A percentile compares a stretch with the other conserved stretches of the same genome.
Conservation (phyloP, 2,113 vertebrate genomes). For the Prunella fulvescens region DNA sequence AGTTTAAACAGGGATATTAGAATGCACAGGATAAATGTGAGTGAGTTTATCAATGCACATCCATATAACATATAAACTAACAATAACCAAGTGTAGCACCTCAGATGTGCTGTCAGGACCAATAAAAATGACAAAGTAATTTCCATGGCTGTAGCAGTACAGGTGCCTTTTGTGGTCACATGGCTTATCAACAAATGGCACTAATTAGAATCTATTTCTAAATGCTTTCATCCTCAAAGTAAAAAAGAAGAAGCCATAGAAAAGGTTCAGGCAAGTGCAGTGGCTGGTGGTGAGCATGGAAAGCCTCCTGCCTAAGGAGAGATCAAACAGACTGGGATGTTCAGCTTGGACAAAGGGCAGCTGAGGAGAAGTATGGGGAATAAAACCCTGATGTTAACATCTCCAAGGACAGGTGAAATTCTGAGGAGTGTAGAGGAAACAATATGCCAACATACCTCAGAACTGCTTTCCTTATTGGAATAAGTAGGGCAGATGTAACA, state of each 20-base stretch:
- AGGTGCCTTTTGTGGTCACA: background rate
- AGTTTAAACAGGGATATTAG: background rate
- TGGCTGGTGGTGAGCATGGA: background rate
- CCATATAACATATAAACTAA: background rate
- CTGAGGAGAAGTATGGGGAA: background rate
- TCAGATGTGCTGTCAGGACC: background rate
- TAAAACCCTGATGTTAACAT: background rate
- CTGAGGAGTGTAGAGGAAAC: background rate
- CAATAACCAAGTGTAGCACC: background rate
- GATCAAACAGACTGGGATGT: background rate
- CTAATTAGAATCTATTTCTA: background rate
- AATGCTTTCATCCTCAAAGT: background rate
- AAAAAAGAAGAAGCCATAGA: background rate
- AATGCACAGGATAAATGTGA: background rate
- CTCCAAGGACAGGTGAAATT: background rate
- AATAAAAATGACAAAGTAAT: background rate
- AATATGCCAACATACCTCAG: background rate
- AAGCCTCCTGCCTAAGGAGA: background rate
- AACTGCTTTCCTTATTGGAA: background rate
- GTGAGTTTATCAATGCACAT: background rate
- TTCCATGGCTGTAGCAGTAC: rapidly evolving
- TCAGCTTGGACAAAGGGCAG: background rate
- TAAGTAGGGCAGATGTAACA: background rate
- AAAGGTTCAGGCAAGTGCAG: background rate
- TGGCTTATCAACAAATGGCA: background rate